Conservation (phyloP, 2,888 invertebrate genomes). For the Cerastis rubricosa region DNA sequence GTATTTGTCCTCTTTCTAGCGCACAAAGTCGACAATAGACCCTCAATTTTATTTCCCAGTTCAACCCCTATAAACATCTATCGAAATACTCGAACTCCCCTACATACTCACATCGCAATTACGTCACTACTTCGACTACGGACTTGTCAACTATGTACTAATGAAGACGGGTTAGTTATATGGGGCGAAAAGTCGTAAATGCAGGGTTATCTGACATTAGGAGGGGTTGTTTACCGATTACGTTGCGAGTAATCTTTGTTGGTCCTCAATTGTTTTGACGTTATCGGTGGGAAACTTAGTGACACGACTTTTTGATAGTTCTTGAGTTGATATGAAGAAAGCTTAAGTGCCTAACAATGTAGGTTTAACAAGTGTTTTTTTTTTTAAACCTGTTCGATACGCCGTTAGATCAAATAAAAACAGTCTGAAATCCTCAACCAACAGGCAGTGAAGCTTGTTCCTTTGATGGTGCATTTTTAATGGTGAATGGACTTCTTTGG, state of each 20-base stretch:
- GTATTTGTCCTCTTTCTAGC: too few relatives aligned
- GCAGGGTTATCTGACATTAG: constrained; percentile 21
- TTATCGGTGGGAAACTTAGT: background rate
- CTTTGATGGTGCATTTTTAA: background rate
- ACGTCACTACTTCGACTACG: constrained; percentile 39
- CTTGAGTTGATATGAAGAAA: background rate
- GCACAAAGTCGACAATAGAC: background rate
- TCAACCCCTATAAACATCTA: constrained; percentile 1
- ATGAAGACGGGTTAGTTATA: constrained; percentile 53
- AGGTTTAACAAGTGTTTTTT: background rate
- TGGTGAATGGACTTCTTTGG: background rate
- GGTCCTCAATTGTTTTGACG: constrained; percentile 2
- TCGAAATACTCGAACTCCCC: constrained; percentile 35
- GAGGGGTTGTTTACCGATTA: constrained; percentile 35
- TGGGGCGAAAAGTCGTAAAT: constrained; percentile 40
- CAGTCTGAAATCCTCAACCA: background rate
- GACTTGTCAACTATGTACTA: constrained; percentile 58
- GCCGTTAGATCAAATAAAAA: too few relatives aligned
- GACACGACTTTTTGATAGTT: background rate
- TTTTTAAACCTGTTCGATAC: background rate
- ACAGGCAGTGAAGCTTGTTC: background rate
- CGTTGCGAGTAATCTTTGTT: background rate
- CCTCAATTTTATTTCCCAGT: constrained; percentile 19
- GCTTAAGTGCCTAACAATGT: background rate
- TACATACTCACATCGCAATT: constrained; percentile 57